phyloP scores from a whole-genome alignment of 2,888 invertebrate species.

The Aproaerema taeniolella region DNA sequence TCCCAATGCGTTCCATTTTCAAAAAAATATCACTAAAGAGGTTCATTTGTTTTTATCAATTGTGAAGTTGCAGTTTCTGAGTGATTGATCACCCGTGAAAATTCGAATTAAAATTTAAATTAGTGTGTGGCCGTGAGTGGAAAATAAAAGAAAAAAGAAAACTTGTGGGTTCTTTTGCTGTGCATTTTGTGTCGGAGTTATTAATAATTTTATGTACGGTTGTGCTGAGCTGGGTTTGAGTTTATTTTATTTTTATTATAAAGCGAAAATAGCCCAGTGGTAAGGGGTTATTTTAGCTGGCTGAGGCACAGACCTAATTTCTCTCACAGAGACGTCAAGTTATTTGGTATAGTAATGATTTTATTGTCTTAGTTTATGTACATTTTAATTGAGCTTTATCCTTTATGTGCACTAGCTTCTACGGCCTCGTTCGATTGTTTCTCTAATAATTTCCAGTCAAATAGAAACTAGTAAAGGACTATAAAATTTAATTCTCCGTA shows the following conservation, averaged over 20 bases:
- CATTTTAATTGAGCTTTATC: too few species aligned
- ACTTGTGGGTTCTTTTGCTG: conserved; percentile 27
- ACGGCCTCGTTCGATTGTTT: too few species aligned
- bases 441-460: too few species aligned
- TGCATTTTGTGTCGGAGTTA: conserved; percentile 38
- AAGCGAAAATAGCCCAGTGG: conserved; percentile 61
- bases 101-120: conserved; percentile 8
- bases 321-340: conserved; percentile 19
- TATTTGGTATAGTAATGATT: too few species aligned
- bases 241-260: conserved; percentile 60
- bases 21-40: background rate
- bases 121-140: conserved; percentile 27
- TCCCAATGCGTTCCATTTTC: conserved; percentile 26
- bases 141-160: conserved; percentile 18
- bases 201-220: conserved; percentile 26
- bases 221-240: conserved; percentile 45
- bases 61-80: background rate
- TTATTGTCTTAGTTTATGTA: too few species aligned
- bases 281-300: conserved; percentile 60
- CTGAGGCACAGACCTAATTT: conserved; percentile 35
- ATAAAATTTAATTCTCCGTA: too few species aligned
- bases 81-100: conserved; percentile 1
- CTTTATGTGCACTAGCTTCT: too few species aligned
- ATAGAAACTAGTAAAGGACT: too few species aligned
- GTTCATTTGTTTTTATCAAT: background rate